Evolutionary conservation across 1,140 invertebrate genomes (phyloP), one percentile per base, ranked within the genome.

Genomic region (Drosophila truncata): DNA sequence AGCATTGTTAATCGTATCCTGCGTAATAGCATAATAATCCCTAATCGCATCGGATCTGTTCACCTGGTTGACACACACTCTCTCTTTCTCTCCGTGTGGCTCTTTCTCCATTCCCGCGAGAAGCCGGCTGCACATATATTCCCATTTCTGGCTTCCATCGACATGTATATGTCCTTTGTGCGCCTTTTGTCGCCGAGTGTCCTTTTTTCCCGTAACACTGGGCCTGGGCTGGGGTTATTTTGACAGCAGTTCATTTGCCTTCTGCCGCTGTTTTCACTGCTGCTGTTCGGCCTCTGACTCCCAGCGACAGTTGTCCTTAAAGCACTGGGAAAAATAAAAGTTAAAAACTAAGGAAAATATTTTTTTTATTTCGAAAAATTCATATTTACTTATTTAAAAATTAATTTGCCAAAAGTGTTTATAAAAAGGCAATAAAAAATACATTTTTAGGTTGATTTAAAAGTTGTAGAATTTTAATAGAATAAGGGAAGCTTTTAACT

Each of bases 11-110:
- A 90, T 90, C 85, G 86, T 80, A 90, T 90, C 85, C 85, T 90
- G 85, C 85, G 85, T 90, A 90, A 90, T 90, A 90, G 85, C 85
- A 90, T 90, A 90, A 90, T 90, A 90, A 90, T 90, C 85, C 85
- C 85, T 90, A 90, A 90, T 90, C 85, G 85, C 85, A 91, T 91
- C 85, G 84, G 85, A 90, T 90, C 86, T 77, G 85, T 90, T 91
- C 86, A 90, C 81, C 85, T 88, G 85, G 85, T 85, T 87, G 64
- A 52, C 66, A 73, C 81, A 70, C 65, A 42, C 73, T 16, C 66
- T 7, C 65, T 3, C 54, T 57, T 44, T 20, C 62, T 49, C 57
- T 14, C 60, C 4, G 3, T 18, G 60, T 11, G 39, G 10, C 50
- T 39, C 57, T 46, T 35, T 35, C 52, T 20, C 50, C 47, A 2